These are phyloP conservation scores for Nesidiocoris tenuis DNA, from an alignment of 2,888 invertebrate species.

Conservation along the genomic window DNA sequence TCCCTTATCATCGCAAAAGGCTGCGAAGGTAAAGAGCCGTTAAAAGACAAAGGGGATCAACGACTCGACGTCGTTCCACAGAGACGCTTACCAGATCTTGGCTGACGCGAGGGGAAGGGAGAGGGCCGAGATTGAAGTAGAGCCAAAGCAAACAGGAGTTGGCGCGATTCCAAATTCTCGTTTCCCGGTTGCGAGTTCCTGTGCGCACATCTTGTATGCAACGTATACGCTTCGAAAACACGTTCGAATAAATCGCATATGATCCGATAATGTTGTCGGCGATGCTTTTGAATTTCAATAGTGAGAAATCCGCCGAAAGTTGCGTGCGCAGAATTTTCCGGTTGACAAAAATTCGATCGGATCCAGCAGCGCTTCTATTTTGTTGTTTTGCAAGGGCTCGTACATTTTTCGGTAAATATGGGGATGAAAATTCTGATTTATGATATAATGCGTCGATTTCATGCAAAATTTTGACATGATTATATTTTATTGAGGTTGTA, in stretches of 20 bases:
- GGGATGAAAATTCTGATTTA: too few relatives aligned
- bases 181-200: not conserved
- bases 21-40: not conserved
- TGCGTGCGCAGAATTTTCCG: not conserved
- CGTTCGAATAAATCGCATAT: not conserved
- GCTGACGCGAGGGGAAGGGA: not conserved
- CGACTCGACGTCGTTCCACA: not conserved
- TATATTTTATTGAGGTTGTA: too few relatives aligned
- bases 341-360: not conserved
- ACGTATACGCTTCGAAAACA: not conserved
- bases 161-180: conserved; percentile 13
- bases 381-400: too few relatives aligned
- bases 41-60: not conserved
- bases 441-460: too few relatives aligned
- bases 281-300: not conserved
- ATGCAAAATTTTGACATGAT: too few relatives aligned
- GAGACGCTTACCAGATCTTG: not conserved
- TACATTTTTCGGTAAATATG: too few relatives aligned
- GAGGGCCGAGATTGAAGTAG: conserved; percentile 14
- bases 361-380: too few relatives aligned
- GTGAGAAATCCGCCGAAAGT: not conserved
- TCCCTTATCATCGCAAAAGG: too few relatives aligned
- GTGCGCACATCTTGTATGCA: not conserved
- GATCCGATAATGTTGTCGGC: not conserved
- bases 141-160: conserved; percentile 23